Base-by-base conservation (phyloP, 1,140 invertebrate species). In the Dreissena polymorpha region DNA sequence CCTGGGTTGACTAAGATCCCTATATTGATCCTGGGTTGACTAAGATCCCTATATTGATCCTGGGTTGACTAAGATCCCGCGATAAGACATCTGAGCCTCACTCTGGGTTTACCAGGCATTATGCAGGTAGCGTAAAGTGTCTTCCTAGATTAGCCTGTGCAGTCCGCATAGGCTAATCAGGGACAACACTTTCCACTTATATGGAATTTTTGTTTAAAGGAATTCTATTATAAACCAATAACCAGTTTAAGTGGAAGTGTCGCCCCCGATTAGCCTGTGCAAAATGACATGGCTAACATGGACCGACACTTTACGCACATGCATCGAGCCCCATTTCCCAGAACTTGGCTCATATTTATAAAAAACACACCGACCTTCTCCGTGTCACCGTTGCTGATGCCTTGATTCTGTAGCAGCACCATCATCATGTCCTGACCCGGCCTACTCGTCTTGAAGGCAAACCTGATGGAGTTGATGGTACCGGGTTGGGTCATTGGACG, bases 391-490 rank as follows among this genome's bases (percentile, higher is more conserved):
- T 53, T 50, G 64, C 80, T 68, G 77, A 88, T 72, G 13, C 72
- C 71, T 55, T 63, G 74, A 29, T 94, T 73, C 93, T 93, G 88
- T 93, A 94, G 94, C 21, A 97, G 90, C 69, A 96, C 95, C 53
- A 97, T 94, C 0, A 97, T 88, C 10, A 95, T 93, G 39, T 95
- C 95, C 25, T 79, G 67, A 18, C 94, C 93, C 16, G 94, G 90
- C 21, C 93, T 94, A 87, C 93, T 95, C 53, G 95, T 94, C 27
- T 95, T 96, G 88, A 95, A 95, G 63, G 94, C 96, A 63, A 96
- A 92, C 5, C 94, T 93, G 23, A 97, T 94, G 0, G 94, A 94
- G 67, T 95, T 97, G 14, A 95, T 95, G 0, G 95, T 95, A 0
- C 95, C 95, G 0, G 97, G 94, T 29, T 95, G 94, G 55, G 96